phyloP scores from a whole-genome alignment of 2,113 vertebrate species.

The Callospermophilus lateralis region DNA sequence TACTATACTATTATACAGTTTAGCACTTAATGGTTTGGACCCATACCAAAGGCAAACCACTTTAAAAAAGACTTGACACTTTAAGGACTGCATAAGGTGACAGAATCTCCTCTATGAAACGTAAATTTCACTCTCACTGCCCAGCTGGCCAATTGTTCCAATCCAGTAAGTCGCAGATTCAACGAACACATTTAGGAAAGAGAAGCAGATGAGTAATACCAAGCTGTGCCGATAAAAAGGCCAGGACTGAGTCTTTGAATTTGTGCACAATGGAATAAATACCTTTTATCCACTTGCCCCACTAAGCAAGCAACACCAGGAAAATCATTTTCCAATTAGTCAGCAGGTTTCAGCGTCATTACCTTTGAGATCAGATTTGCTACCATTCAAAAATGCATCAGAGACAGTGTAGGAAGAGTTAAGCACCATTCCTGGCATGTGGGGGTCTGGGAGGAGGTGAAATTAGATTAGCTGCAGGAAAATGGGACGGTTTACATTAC shows the following conservation, averaged over 20 bases:
- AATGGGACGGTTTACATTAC: slow-evolving; percentile 86
- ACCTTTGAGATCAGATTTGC: slow-evolving; percentile 88
- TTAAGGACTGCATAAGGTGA: slow-evolving; percentile 80
- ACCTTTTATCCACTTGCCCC: slow-evolving; percentile 71
- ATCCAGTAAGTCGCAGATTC: slow-evolving; percentile 78
- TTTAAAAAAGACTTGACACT: slow-evolving; percentile 64
- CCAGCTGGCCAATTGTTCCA: slow-evolving; percentile 80
- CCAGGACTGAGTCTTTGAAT: slow-evolving; percentile 64
- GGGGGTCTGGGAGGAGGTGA: slow-evolving; percentile 84
- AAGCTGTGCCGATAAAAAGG: not conserved
- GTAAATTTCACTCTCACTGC: slow-evolving; percentile 77
- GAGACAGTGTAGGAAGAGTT: slow-evolving; percentile 87
- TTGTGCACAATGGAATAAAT: slow-evolving; percentile 74
- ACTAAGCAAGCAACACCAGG: slow-evolving; percentile 80
- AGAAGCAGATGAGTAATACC: slow-evolving; percentile 74
- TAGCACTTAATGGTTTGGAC: slow-evolving; percentile 80
- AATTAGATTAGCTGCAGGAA: slow-evolving; percentile 88
- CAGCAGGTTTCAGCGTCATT: slow-evolving; percentile 88
- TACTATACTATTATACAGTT: slow-evolving; percentile 49
- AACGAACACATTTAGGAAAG: slow-evolving; percentile 58
- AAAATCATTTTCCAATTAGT: slow-evolving; percentile 87
- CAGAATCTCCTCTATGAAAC: slow-evolving; percentile 74
- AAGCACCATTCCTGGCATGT: slow-evolving; percentile 87
- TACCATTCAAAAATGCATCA: slow-evolving; percentile 87
- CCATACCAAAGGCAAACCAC: slow-evolving; percentile 79